phyloP scores from a whole-genome alignment of 2,797 vertebrate genomes.

The Dicrostonyx torquatus region DNA sequence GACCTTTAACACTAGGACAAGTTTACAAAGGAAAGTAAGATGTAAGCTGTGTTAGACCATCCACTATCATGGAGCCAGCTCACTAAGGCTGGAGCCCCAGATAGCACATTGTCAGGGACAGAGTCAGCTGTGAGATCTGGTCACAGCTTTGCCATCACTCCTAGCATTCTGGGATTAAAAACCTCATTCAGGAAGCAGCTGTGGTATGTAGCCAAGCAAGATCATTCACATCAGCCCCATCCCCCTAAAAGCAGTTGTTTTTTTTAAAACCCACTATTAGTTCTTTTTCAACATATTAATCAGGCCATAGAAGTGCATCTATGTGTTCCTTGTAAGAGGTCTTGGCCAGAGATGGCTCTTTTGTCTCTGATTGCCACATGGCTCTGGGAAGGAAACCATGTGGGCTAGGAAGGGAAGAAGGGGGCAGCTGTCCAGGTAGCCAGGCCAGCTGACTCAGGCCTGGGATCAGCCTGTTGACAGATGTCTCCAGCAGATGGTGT shows the following conservation, averaged over 20 bases:
- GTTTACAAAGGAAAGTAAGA: background rate
- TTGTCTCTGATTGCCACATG: background rate
- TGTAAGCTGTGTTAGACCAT: background rate
- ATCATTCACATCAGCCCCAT: background rate
- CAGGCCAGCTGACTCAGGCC: background rate
- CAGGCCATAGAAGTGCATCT: background rate
- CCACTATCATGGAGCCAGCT: too few species aligned
- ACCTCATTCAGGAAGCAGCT: background rate
- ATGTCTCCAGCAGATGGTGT: background rate
- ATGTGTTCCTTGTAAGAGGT: background rate
- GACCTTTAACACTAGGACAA: background rate
- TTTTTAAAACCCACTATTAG: background rate
- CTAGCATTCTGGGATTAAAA: background rate
- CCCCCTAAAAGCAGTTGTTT: background rate
- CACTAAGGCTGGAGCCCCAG: background rate
- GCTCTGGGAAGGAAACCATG: background rate
- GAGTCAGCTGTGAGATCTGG: background rate
- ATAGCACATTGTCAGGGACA: background rate
- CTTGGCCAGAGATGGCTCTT: background rate
- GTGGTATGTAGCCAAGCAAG: background rate
- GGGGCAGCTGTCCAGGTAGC: background rate
- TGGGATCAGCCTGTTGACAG: background rate
- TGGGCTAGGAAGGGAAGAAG: background rate
- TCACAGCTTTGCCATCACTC: background rate
- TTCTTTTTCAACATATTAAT: background rate